Percentiles rank a stretch among this genome's conserved stretches.
phyloP scores from a whole-genome alignment of 2,113 vertebrate species.

The Malurus cyaneus region DNA sequence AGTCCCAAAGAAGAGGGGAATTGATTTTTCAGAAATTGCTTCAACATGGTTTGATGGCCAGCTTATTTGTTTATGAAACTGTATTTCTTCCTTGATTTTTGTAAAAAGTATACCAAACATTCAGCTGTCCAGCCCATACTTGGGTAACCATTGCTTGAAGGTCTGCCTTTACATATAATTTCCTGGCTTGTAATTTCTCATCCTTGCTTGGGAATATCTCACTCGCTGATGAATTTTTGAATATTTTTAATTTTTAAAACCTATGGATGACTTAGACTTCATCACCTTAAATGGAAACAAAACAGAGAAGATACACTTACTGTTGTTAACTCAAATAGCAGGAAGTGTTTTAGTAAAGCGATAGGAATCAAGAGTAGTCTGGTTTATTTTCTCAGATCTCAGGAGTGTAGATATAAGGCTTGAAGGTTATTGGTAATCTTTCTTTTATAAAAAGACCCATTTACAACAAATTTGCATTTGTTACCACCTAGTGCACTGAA shows the following conservation, averaged over 20 bases:
- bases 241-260: background rate
- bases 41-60: background rate
- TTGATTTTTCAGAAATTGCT: background rate
- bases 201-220: background rate
- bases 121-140: background rate
- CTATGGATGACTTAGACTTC: background rate
- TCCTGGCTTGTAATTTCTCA: background rate
- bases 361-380: background rate
- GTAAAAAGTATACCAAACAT: background rate
- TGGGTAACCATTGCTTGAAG: background rate
- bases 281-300: background rate
- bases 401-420: background rate
- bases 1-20: background rate
- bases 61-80: background rate
- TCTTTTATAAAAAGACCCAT: background rate
- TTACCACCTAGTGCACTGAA: background rate
- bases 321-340: background rate
- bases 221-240: background rate
- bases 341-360: background rate
- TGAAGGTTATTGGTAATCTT: background rate
- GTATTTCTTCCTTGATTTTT: background rate
- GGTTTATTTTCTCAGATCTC: background rate
- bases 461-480: background rate
- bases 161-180: background rate
- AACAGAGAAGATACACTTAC: background rate